Evolutionary conservation across 2,888 invertebrate genomes (phyloP), one percentile per base, ranked within the genome.

Genomic region (Aphidius colemani): DNA sequence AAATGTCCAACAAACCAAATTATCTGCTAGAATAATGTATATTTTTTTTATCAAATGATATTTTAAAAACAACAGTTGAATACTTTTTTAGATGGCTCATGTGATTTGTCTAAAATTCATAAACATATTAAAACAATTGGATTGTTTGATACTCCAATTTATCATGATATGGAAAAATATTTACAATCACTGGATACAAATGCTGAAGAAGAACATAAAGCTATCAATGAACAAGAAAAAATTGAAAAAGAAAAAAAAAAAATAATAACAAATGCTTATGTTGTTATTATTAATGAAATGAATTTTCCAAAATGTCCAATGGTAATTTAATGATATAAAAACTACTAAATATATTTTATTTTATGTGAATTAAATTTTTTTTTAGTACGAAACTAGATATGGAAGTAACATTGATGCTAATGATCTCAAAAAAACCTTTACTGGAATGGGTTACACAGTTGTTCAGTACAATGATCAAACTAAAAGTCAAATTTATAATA

Each of bases 51-150:
- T 45, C 3, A 11, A 39, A 3, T 6, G 46, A n/a, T 49, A n/a
- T 49, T 49, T 49, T 49, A 11, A 53, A 39, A 18, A 3, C 44
- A n/a, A 2, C 7, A 43, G 41, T 7, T 45, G 13, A 7, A n/a
- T 63, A 8, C 8, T 30, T 11, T 59, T 56, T 5, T 53, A 64
- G 64, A 44, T 45, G 45, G 45, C 10, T 45, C 7, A 0, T 60
- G 64, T 30, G 51, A 64, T 40, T 45, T 64, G 2, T 7, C 13
- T 6, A 40, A 44, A 8, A 11, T 64, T n/a, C 18, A 56, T 3
- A 60, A 64, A 8, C 53, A 44, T 40, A 13, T 64, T n/a, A 60
- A 64, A 51, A 13, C 9, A 10, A 39, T 56, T 7, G 60, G 64
- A 44, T 46, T 50, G 7, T 56, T n/a, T 6, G 60, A 64, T 7